Conservation (phyloP, 1,140 invertebrate species). For the Octopus sinensis region DNA sequence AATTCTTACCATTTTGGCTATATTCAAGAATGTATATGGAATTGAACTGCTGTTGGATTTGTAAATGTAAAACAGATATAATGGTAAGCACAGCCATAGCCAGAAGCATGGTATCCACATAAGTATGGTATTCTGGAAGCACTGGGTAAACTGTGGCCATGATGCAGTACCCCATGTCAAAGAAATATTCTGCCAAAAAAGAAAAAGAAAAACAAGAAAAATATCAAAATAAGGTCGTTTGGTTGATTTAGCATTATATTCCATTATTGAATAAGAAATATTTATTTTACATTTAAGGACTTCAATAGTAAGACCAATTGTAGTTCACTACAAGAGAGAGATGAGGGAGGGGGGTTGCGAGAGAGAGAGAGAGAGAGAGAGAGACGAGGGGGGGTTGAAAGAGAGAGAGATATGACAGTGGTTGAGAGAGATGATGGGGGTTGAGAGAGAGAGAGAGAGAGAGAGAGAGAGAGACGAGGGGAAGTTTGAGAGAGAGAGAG, state of each 20-base stretch:
- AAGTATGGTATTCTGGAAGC: background rate
- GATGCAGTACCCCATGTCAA: conserved; percentile 31
- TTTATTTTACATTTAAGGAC: too few species aligned
- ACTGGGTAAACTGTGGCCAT: background rate
- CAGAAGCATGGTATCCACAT: background rate
- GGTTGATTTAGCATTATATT: too few species aligned
- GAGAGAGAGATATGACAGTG: conserved; percentile 10
- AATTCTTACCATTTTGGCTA: conserved; percentile 1
- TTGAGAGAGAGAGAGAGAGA: conserved; percentile 6
- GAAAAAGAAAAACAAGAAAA: background rate
- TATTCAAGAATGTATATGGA: background rate
- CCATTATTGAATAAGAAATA: too few species aligned
- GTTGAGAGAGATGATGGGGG: background rate
- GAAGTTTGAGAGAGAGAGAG: background rate
- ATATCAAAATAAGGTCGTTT: too few species aligned
- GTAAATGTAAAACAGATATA: background rate
- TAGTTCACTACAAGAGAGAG: too few species aligned
- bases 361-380: conserved; percentile 14
- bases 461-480: conserved; percentile 6
- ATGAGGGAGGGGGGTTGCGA: background rate
- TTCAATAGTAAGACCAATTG: too few species aligned
- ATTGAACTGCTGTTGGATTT: background rate
- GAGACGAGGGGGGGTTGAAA: background rate
- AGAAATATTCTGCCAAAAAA: conserved; percentile 31
- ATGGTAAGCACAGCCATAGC: background rate